phyloP scores from a whole-genome alignment of 1,140 invertebrate genomes.

The Orchestia grillus region DNA sequence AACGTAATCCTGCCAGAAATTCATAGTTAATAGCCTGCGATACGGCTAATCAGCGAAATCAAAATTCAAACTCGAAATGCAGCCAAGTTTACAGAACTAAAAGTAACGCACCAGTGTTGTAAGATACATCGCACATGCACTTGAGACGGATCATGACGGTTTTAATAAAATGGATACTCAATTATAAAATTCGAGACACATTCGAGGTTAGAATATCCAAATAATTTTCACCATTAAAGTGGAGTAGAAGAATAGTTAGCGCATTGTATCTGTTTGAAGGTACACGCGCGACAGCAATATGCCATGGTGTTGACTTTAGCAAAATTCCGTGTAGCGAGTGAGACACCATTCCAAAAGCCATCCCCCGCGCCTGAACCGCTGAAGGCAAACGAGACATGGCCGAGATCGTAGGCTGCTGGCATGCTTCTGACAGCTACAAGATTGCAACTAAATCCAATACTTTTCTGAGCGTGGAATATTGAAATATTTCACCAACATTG shows the following conservation, averaged over 20 bases:
- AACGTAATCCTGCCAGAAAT: background rate
- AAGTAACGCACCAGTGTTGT: too few relatives aligned
- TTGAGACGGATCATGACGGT: too few relatives aligned
- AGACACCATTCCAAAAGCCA: slow-evolving; percentile 9
- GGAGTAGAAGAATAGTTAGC: background rate
- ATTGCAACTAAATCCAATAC: slow-evolving; percentile 56
- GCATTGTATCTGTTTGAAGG: background rate
- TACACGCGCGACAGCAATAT: background rate
- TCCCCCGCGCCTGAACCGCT: background rate
- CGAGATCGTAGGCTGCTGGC: background rate
- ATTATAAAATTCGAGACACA: too few relatives aligned
- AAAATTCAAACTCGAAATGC: background rate
- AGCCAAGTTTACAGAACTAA: background rate
- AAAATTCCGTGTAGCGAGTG: background rate
- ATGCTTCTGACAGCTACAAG: slow-evolving; percentile 53
- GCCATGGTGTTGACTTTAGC: background rate
- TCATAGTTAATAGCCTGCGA: background rate
- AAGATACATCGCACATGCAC: too few relatives aligned
- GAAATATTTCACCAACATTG: slow-evolving; percentile 54
- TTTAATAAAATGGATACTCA: too few relatives aligned
- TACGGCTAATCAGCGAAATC: background rate
- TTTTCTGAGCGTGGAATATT: slow-evolving; percentile 36
- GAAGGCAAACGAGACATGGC: background rate
- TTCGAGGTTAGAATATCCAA: too few relatives aligned
- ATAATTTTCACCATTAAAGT: too few relatives aligned